Conservation (phyloP, 2,888 invertebrate species). For the Zaprionus obscuricornis region DNA sequence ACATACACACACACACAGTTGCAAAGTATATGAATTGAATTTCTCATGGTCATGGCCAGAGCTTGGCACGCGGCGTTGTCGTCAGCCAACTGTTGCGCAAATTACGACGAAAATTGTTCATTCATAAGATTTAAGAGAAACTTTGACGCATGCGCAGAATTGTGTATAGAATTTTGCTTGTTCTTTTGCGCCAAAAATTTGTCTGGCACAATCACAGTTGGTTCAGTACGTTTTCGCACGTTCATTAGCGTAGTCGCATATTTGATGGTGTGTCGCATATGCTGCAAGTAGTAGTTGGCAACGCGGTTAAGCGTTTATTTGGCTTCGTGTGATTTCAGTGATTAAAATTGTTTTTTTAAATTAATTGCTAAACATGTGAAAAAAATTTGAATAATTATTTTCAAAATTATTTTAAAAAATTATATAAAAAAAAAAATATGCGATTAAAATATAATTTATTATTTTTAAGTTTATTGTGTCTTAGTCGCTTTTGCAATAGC, state of each 20-base stretch:
- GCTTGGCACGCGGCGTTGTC: not conserved
- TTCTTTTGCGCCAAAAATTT: conserved; percentile 64
- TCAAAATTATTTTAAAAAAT: too few species aligned
- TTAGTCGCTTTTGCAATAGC: conserved; percentile 6
- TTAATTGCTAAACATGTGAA: not conserved
- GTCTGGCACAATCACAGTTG: conserved; percentile 53
- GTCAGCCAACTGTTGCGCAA: conserved; percentile 64
- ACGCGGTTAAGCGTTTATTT: not conserved
- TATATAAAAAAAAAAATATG: conserved; percentile 15
- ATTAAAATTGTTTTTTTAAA: conserved; percentile 2
- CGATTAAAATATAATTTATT: not conserved
- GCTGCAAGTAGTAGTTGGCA: conserved; percentile 7
- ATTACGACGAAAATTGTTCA: conserved; percentile 49
- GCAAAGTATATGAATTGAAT: too few species aligned
- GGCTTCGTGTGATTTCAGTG: not conserved
- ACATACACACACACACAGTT: not conserved
- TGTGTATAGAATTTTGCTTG: conserved; percentile 9
- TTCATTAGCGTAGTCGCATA: conserved; percentile 57
- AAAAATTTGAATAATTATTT: not conserved
- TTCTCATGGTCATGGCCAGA: conserved; percentile 53
- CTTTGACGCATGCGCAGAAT: conserved; percentile 62
- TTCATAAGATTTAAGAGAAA: conserved; percentile 54
- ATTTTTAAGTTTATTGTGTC: conserved; percentile 8
- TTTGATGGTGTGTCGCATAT: not conserved
- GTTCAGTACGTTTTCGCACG: conserved; percentile 66